Percentiles rank a stretch among this genome's conserved stretches.
Conservation (phyloP, 2,888 invertebrate genomes). For the Latrodectus hesperus region DNA sequence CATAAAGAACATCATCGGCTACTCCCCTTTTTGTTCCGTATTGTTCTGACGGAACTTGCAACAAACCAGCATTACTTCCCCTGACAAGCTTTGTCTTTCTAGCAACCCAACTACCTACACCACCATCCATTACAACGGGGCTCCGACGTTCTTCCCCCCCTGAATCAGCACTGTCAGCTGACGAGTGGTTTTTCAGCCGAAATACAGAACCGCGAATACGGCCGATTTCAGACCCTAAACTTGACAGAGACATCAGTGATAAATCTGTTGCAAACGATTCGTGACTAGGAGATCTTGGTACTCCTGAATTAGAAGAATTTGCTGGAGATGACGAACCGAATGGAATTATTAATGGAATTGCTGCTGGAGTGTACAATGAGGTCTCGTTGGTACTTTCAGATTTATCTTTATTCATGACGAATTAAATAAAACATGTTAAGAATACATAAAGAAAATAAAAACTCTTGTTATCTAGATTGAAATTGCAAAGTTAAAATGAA, state of each 20-base stretch:
- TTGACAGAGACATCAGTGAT: constrained; percentile 85
- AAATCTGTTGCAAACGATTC: constrained; percentile 89
- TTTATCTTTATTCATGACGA: constrained; percentile 53
- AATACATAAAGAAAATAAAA: not conserved
- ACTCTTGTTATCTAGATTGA: not conserved
- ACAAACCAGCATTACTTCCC: constrained; percentile 26
- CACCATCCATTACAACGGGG: constrained; percentile 55
- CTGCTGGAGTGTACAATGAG: constrained; percentile 1
- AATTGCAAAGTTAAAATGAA: not conserved
- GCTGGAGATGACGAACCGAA: constrained; percentile 45
- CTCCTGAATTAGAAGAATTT: constrained; percentile 43
- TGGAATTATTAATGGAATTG: constrained; percentile 15
- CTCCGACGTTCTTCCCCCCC: constrained; percentile 63
- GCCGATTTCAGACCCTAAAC: constrained; percentile 72
- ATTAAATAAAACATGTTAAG: constrained; percentile 14
- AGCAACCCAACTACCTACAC: constrained; percentile 59
- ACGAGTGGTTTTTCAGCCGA: constrained; percentile 25
- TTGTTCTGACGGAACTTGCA: constrained; percentile 71
- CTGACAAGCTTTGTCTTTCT: constrained; percentile 13
- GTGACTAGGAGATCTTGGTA: constrained; percentile 83
- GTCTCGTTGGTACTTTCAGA: constrained; percentile 26
- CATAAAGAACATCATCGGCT: constrained; percentile 79
- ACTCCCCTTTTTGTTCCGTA: constrained; percentile 64
- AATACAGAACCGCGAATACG: constrained; percentile 36
- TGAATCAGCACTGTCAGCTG: constrained; percentile 54